These are phyloP conservation scores for Upupa epops DNA, from an alignment of 2,113 vertebrate species.

Conservation along the genomic window DNA sequence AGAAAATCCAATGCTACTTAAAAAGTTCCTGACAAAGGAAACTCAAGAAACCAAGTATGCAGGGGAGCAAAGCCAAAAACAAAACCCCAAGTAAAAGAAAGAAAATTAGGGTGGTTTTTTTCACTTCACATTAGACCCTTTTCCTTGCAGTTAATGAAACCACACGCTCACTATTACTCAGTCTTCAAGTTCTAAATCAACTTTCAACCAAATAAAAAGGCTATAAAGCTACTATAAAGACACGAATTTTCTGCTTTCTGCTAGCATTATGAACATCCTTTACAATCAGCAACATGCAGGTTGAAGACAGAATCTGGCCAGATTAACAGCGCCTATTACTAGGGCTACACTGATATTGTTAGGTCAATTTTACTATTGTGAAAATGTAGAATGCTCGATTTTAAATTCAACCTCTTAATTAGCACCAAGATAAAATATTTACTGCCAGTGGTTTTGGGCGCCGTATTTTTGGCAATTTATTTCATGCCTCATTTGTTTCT, in stretches of 20 bases:
- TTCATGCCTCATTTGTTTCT: conserved; percentile 65
- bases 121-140: background rate
- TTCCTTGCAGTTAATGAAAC: background rate
- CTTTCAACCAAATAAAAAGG: conserved; percentile 3
- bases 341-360: background rate
- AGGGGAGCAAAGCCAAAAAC: no score
- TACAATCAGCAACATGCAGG: background rate
- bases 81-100: background rate
- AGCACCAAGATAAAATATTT: conserved; percentile 65
- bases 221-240: background rate
- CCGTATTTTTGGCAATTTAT: conserved; percentile 38
- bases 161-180: background rate
- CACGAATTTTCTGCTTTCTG: background rate
- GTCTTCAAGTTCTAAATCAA: background rate
- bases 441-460: background rate
- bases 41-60: background rate
- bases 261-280: background rate
- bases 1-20: conserved; percentile 13
- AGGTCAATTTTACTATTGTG: conserved; percentile 29
- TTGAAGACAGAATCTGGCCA: background rate
- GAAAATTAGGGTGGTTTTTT: background rate
- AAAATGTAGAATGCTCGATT: conserved; percentile 30
- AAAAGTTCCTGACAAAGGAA: background rate
- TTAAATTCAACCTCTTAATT: conserved; percentile 66
- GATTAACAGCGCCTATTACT: background rate